Base-by-base conservation (phyloP, 2,113 vertebrate species). In the Psittacula cyanocephala region DNA sequence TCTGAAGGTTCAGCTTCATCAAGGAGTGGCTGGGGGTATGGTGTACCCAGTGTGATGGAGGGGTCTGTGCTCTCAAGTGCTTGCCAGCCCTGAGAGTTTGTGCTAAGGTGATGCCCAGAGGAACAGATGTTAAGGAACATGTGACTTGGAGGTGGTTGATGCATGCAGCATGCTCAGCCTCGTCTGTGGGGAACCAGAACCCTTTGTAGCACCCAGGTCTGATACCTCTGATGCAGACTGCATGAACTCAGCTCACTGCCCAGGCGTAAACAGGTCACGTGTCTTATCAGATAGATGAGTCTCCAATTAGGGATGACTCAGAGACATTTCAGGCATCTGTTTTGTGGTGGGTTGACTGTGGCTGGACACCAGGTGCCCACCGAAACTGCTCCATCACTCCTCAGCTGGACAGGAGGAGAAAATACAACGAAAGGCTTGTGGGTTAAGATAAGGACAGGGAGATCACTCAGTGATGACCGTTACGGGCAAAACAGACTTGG, bases 11-110 rank as follows among this genome's bases (percentile, higher is more conserved):
- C n/a, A 5, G 2, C 24, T 50, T 25, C 24, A 24, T 46, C 16
- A 35, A 1, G 4, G 37, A 47, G 50, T 6, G 12, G 14, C 43
- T 9, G 6, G 9, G 3, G 13, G 33, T 55, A 49, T 1, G 3
- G 27, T 13, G 4, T 28, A 49, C 29, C 9, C 4, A 1, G 6
- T 37, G 27, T 57, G 37, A 41, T 9, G 50, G 62, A 52, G 39
- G 14, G 17, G 17, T 37, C 63, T 72, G 47, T 0, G 0, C 33
- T 59, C 25, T 41, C 4, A 2, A 2, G 37, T 35, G 20, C 60
- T 33, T 83, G 27, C 50, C 75, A 86, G 57, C 69, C 39, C 24
- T 10, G 37, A 33, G 35, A 18, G 17, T 35, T 44, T 9, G 4
- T 29, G 65, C 70, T 39, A 7, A 50, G 15, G 22, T 63, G 43